Evolutionary conservation across 1,140 invertebrate species (phyloP), one percentile per base, ranked within the genome.

Genomic region (Lepidurus packardi): DNA sequence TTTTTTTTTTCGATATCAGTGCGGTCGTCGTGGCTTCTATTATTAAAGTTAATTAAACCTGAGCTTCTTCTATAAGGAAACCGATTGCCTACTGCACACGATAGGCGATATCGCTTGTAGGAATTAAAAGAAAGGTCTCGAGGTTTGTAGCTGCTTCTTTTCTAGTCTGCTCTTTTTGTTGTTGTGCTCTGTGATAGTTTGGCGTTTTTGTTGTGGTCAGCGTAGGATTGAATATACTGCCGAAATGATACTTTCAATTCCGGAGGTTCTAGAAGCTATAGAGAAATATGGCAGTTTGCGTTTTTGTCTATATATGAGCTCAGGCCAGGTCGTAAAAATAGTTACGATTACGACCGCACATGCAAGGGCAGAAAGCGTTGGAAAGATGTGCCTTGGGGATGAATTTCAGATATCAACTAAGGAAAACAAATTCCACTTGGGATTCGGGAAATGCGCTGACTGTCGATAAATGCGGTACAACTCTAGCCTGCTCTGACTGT

Each of bases 281-380:
- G 16, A 65, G 9, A 65, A 21, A 65, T 34, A 34, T 21, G 13
- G 53, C 13, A 13, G 53, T 65, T 65, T 65, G 53, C 53, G 53
- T 65, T 65, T 65, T 65, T 65, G 53, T 16, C 53, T 65, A 65
- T 65, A 65, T 65, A 65, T 16, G 53, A 65, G 53, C 53, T 21
- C 8, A 65, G 21, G 53, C 53, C 53, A 65, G 53, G 53, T 65
- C 16, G 21, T 65, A 65, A 65, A 65, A 65, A 65, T 65, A 16
- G 53, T 65, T 65, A 13, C 53, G 53, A 21, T 65, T 21, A 65
- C 21, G n/a, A 65, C 53, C 53, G 9, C 53, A 65, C 13, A 65
- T 65, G 53, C n/a, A n/a, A 21, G 16, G 21, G 53, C 53, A 65
- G 53, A 16, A 65, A 65, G 53, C 53, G 53, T 65, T 11, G 7